Base-by-base conservation (phyloP, 2,113 vertebrate genomes). In the Apteryx mantelli region DNA sequence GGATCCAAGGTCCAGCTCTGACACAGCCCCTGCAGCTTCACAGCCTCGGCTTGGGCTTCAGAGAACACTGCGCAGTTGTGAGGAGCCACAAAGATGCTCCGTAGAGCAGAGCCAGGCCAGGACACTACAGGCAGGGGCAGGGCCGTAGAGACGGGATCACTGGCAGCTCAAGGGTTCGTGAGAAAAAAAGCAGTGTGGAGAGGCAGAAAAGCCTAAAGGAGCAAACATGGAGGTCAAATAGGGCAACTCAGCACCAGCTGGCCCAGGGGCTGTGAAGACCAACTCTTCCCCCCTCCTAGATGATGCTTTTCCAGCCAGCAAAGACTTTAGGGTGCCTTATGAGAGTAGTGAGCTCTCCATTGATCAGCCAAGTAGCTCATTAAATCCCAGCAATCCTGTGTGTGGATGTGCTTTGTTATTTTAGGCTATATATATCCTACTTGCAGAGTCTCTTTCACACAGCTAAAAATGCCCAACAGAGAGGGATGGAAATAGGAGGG, bases 261-360 rank as follows among this genome's bases (percentile, higher is more conserved):
- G 13, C 8, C 44, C 15, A 56, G 22, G 24, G 56, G 32, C 61
- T 83, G 40, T 52, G 65, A 16, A 24, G 34, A 44, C 3, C 17
- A 53, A 9, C 13, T 65, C 19, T 85, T 64, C 48, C 70, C 1
- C 56, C 19, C 15, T 7, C 13, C 2, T 3, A 42, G 7, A 7
- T 70, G 38, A 10, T 56, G 50, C 25, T 21, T 32, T 13, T 48
- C n/a, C 44, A 70, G 30, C 7, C 40, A 70, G n/a, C 30, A 91
- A 69, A 60, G 20, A 20, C 1, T 1, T 8, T 70, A 30, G 12
- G n/a, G 11, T 65, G 19, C 19, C 1, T 0, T 25, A 16, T 5
- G 11, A 17, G 5, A 9, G 4, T 19, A 19, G 8, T 42, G n/a
- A 82, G 24, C 11, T 76, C 52, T 32, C 34, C 60, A 30, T 12